Conservation (phyloP, 2,797 vertebrate species). For the Helicolenus hilgendorfi region DNA sequence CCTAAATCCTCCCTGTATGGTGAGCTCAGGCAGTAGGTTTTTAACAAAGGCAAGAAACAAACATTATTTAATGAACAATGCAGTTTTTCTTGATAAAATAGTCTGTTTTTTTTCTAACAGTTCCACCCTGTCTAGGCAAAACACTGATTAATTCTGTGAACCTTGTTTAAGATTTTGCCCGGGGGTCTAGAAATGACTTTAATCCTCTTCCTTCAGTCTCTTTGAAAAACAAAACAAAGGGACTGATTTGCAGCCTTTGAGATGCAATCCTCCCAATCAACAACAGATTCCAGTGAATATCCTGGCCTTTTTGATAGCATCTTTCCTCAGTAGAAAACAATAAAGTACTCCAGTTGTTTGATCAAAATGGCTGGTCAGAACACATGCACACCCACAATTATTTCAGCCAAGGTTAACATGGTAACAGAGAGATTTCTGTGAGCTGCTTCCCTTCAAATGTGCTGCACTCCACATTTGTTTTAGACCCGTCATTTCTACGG, state of each 20-base stretch:
- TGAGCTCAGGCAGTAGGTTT: neutral
- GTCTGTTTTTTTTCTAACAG: constrained; percentile 19
- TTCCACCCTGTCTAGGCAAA: constrained; percentile 50
- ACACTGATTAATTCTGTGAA: constrained; percentile 77
- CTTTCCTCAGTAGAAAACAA: constrained; percentile 48
- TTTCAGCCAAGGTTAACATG: constrained; percentile 59
- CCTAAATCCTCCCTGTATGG: neutral
- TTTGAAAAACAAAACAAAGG: constrained; percentile 82
- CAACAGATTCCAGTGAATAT: constrained; percentile 70
- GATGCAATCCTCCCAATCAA: constrained; percentile 77
- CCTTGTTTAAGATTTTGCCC: constrained; percentile 68
- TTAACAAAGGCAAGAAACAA: constrained; percentile 49
- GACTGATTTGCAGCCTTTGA: constrained; percentile 76
- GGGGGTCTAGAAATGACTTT: constrained; percentile 70
- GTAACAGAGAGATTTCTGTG: constrained; percentile 23
- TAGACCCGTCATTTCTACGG: constrained; percentile 71
- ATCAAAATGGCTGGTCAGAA: constrained; percentile 52
- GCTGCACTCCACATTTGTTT: constrained; percentile 45
- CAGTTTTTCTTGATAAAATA: constrained; percentile 36
- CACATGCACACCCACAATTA: constrained; percentile 27
- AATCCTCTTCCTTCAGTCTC: constrained; percentile 74
- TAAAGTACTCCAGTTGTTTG: constrained; percentile 44
- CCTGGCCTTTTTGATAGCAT: constrained; percentile 64
- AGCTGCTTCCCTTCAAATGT: constrained; percentile 39
- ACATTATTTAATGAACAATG: constrained; percentile 43